Base-by-base conservation (phyloP, 37 sponge, comb jelly and placozoan genomes). In the Oopsacas minuta region DNA sequence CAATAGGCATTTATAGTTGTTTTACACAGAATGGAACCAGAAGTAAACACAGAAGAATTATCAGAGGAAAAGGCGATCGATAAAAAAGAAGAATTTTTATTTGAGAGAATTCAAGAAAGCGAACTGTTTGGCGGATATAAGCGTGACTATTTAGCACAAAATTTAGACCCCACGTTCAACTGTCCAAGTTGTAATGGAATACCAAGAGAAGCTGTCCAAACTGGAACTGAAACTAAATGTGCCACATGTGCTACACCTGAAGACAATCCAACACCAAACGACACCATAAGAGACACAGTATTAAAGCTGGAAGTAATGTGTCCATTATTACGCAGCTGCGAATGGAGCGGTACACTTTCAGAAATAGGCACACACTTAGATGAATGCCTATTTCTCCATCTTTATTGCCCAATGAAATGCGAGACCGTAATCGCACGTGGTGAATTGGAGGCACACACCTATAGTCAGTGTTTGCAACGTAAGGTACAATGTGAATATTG, bases 381-480 rank as follows among this genome's bases (percentile, higher is more conserved):
- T 61, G 75, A 61, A n/a, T 61, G 75, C 30, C 75, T 61, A 25
- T 61, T 61, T n/a, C 75, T 61, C 3, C 75, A 61, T 20, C 75
- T 61, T 5, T 25, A 61, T 5, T 61, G 75, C 75, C 75, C 75
- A 61, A 61, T 61, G 75, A 61, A n/a, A 61, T 61, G 75, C 30
- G 75, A 61, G 75, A 34, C 28, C 7, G 22, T 61, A 25, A 61
- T 61, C 75, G 28, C 75, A 10, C 75, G 75, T 3, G 75, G 75
- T 25, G 7, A 25, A 25, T n/a, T 61, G 20, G 75, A 61, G 28
- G 22, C 75, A 34, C 75, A 61, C 22, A 61, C 75, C 3, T 61
- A 61, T 34, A 61, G 30, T n/a, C 1, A 3, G 28, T 61, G 75
- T 61, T 25, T 61, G 22, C 75, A 61, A 61, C 20, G 75, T 25